These are phyloP conservation scores for Leguminivora glycinivorella DNA, from an alignment of 1,140 invertebrate species.

Conservation along the genomic window DNA sequence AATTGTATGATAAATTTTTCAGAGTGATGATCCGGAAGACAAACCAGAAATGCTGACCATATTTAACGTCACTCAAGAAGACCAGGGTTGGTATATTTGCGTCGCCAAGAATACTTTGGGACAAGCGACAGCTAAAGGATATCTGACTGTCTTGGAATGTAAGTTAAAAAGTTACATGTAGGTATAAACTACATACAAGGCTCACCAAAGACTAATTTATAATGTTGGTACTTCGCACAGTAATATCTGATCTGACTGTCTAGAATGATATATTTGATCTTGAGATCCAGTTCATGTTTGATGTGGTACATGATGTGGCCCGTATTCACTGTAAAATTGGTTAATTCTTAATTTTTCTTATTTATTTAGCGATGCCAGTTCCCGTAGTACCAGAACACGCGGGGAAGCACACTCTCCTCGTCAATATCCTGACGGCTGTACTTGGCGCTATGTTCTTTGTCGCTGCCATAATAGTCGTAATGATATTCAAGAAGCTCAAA, in stretches of 20 bases:
- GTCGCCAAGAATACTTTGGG: constrained; percentile 92
- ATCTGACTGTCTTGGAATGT: constrained; percentile 91
- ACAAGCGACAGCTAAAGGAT: constrained; percentile 87
- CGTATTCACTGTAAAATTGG: neutral
- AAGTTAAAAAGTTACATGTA: constrained; percentile 62
- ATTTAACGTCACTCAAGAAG: constrained; percentile 90
- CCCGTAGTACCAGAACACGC: constrained; percentile 61
- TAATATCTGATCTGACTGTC: neutral
- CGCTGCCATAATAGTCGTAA: constrained; percentile 80
- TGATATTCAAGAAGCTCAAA: constrained; percentile 79
- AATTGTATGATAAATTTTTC: constrained; percentile 39
- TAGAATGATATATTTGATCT: neutral
- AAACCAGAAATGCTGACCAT: constrained; percentile 87
- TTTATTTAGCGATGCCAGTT: constrained; percentile 65
- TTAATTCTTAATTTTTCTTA: neutral
- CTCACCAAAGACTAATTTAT: neutral
- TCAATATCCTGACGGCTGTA: constrained; percentile 81
- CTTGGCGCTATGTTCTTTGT: constrained; percentile 82
- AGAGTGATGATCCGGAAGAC: constrained; percentile 66
- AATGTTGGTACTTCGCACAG: too few species aligned
- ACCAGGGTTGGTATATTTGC: constrained; percentile 97
- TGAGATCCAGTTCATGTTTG: neutral
- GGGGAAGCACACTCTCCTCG: constrained; percentile 78
- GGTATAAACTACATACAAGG: neutral
- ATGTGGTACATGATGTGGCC: too few species aligned